These are phyloP conservation scores for Spea hammondii DNA, from an alignment of 2,797 vertebrate species.

Conservation along the genomic window DNA sequence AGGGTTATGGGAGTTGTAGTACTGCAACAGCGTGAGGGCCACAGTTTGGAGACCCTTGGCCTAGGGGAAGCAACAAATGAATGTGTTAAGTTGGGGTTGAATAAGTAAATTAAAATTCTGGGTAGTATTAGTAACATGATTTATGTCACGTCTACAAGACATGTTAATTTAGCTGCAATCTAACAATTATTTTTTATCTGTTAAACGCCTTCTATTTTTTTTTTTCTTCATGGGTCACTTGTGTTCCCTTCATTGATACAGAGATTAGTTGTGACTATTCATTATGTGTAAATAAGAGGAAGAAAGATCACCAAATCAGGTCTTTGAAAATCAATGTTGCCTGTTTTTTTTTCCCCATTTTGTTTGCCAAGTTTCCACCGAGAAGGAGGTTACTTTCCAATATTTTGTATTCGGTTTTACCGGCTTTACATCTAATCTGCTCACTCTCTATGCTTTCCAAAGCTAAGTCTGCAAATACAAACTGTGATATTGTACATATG, in stretches of 20 bases:
- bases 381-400: conserved; percentile 3
- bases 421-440: not conserved
- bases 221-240: not conserved
- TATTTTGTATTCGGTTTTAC: conserved; percentile 6
- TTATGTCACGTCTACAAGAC: too few species aligned
- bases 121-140: too few species aligned
- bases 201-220: conserved; percentile 2
- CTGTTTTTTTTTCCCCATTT: not conserved
- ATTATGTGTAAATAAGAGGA: not conserved
- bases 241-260: not conserved
- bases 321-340: conserved; percentile 12
- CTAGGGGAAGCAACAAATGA: too few species aligned
- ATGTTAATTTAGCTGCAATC: too few species aligned
- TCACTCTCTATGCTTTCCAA: not conserved
- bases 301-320: conserved; percentile 4
- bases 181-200: not conserved
- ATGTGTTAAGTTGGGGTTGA: too few species aligned
- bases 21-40: too few species aligned
- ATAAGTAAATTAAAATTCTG: too few species aligned
- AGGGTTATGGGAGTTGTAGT: too few species aligned
- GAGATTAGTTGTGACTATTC: conserved; percentile 11
- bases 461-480: not conserved
- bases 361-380: conserved; percentile 9
- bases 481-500: not conserved
- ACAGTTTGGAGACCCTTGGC: too few species aligned